Base-by-base conservation (phyloP, 2,113 vertebrate genomes). In the Canis aureus region DNA sequence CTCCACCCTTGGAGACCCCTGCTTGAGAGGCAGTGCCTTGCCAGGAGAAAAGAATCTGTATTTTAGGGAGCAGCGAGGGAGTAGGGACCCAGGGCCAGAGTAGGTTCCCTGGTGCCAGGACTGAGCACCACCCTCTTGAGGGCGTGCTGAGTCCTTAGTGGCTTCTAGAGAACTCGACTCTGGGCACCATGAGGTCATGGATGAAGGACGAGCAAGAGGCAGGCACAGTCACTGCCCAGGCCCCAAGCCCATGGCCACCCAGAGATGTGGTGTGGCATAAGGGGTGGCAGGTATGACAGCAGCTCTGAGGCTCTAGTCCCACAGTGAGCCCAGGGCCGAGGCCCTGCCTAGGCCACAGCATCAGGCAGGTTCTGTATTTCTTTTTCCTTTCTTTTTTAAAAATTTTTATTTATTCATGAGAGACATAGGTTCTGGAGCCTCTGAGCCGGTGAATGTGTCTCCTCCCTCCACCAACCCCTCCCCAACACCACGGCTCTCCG, bases 61-160 rank as follows among this genome's bases (percentile, higher is more conserved):
- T 1, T n/a, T 3, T 29, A 11, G 27, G 5, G 43, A 53, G 49
- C 49, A 43, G 11, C 10, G 16, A 57, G 51, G 9, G 10, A 12
- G 67, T 3, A 0, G 1, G 23, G 23, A 25, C 23, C 23, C 2
- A 11, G 10, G 22, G 2, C 4, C 15, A 2, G 8, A 4, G 27
- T 19, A 16, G 76, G 49, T 27, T 53, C 27, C 76, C 27, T 11
- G 2, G 27, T 29, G 23, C 5, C 25, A 71, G 23, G 84, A 23
- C 15, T 2, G 85, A 27, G n/a, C 51, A 64, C 1, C 13, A 17
- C 49, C 66, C 29, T 69, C 32, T 19, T 3, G 5, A 71, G 84
- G 49, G 12, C 5, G 62, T 23, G 27, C 38, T 8, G 12, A 22
- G 7, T 17, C 27, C 2, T 23, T 8, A n/a, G 38, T 74, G 35